A percentile compares a stretch with the other conserved stretches of the same genome.
Evolutionary conservation across 2,797 vertebrate species (phyloP).

Genomic region (Melopsittacus undulatus): DNA sequence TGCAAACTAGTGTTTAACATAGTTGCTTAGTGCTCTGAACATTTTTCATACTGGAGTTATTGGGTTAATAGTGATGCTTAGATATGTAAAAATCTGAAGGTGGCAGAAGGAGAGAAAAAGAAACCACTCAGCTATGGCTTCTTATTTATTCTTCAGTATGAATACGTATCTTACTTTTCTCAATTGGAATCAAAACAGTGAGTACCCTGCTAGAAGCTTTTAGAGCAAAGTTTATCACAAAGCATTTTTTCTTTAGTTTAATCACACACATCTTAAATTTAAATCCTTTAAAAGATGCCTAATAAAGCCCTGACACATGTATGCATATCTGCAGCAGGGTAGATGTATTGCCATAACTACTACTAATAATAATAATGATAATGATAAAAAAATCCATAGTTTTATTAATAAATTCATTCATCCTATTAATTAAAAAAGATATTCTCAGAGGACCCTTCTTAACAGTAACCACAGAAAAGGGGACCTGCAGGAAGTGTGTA

Average conservation of each 20-base stretch:
- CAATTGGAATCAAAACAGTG: not conserved
- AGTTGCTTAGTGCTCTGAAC: not conserved
- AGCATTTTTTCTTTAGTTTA: not conserved
- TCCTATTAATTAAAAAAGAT: not conserved
- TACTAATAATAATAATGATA: not conserved
- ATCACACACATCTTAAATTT: not conserved
- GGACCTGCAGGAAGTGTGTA: not conserved
- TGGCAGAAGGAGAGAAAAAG: not conserved
- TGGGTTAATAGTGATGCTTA: not conserved
- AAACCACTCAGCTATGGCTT: not conserved
- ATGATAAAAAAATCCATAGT: not conserved
- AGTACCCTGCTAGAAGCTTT: not conserved
- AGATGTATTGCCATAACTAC: not conserved
- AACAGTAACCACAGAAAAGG: not conserved
- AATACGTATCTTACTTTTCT: not conserved
- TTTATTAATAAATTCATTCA: slow-evolving; percentile 9
- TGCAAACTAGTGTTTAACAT: not conserved
- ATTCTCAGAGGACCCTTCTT: not conserved
- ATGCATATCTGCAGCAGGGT: not conserved
- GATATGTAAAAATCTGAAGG: not conserved
- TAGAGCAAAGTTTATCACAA: not conserved
- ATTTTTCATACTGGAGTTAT: not conserved
- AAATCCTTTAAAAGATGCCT: not conserved
- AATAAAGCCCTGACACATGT: not conserved
- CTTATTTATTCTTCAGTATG: not conserved